These are phyloP conservation scores for Staurois parvus DNA, from an alignment of 2,797 vertebrate genomes.

Conservation along the genomic window DNA sequence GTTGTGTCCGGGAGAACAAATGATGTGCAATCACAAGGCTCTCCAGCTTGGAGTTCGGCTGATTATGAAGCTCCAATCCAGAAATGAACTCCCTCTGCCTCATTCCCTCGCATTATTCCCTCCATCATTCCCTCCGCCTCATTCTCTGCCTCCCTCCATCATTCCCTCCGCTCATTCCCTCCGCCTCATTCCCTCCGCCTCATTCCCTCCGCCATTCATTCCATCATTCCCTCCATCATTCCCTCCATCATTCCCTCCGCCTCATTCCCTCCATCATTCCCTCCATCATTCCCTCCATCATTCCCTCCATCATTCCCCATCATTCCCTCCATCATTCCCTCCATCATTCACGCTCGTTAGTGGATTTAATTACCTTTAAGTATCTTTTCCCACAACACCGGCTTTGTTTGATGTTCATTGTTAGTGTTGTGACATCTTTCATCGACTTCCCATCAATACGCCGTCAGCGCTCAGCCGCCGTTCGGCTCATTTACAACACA, in stretches of 20 bases:
- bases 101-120: background rate
- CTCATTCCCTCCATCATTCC: no score
- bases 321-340: no score
- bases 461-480: background rate
- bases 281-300: no score
- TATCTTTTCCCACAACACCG: background rate
- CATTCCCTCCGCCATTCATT: no score
- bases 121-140: background rate
- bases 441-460: background rate
- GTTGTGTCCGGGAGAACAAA: background rate
- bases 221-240: no score
- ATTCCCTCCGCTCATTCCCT: no score
- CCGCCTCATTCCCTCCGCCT: no score
- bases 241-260: no score
- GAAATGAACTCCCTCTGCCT: background rate
- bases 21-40: background rate
- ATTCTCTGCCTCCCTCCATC: background rate
- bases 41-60: background rate
- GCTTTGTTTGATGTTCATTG: constrained; percentile 1
- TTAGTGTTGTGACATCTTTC: constrained; percentile 1
- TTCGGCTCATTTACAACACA: background rate
- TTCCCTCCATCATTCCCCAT: no score
- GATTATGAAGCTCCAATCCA: background rate
- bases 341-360: constrained; percentile 6
- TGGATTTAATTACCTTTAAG: background rate